Conservation (phyloP, 2,113 vertebrate genomes). For the Globicephala melas region DNA sequence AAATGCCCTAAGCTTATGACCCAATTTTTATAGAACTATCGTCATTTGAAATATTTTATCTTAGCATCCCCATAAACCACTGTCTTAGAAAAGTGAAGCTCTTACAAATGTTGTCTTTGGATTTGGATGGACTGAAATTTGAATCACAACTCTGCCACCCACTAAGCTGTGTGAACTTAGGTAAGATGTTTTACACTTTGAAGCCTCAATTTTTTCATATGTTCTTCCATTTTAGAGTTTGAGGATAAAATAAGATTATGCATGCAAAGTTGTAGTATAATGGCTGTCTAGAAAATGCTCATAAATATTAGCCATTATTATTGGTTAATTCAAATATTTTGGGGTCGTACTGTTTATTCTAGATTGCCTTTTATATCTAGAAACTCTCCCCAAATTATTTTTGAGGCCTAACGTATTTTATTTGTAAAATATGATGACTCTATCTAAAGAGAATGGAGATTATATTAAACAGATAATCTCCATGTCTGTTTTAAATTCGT, state of each 20-base stretch:
- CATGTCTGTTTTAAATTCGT: background rate
- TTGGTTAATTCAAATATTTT: background rate
- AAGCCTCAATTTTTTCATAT: background rate
- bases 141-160: background rate
- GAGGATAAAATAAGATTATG: background rate
- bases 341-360: background rate
- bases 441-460: background rate
- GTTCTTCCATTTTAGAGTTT: background rate
- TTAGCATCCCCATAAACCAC: background rate
- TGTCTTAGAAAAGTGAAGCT: background rate
- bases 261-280: background rate
- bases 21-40: constrained; percentile 33
- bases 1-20: constrained; percentile 38
- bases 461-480: background rate
- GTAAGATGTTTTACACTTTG: background rate
- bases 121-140: background rate
- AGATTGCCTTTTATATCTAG: background rate
- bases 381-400: background rate
- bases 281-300: background rate
- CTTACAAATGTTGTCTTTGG: background rate
- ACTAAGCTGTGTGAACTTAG: background rate
- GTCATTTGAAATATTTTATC: constrained; percentile 27
- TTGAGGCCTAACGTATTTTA: background rate
- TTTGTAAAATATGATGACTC: background rate
- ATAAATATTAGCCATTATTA: background rate